Percentiles rank a stretch among this genome's conserved stretches.
phyloP scores from a whole-genome alignment of 2,113 vertebrate species.

The Poecile atricapillus region DNA sequence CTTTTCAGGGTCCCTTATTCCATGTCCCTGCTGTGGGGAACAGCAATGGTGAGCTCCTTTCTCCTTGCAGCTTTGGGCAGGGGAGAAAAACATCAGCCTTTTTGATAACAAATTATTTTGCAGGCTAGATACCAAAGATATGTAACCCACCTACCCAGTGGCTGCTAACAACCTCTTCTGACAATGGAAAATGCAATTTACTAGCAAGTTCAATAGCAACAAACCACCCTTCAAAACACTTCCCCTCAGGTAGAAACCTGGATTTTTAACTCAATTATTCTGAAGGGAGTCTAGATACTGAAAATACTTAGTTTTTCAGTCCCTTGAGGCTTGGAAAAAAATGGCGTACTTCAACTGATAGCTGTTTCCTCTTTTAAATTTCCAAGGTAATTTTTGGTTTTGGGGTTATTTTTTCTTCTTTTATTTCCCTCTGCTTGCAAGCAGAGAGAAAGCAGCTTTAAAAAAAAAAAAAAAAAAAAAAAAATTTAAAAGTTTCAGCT shows the following conservation, averaged over 20 bases:
- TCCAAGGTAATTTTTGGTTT: background rate
- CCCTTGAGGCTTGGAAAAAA: background rate
- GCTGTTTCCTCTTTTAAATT: background rate
- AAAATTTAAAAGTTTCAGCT: background rate
- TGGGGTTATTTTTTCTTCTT: rapidly evolving
- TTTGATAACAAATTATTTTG: background rate
- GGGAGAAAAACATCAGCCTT: background rate
- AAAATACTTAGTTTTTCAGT: background rate
- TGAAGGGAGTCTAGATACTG: background rate
- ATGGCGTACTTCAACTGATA: background rate
- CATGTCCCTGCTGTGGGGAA: background rate
- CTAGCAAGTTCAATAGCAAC: background rate
- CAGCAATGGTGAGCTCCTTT: background rate
- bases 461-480: too few relatives aligned
- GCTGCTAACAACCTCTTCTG: background rate
- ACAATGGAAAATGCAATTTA: background rate
- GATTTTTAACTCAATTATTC: background rate
- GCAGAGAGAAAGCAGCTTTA: background rate
- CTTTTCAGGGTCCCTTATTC: background rate
- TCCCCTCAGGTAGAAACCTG: background rate
- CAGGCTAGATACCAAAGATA: background rate
- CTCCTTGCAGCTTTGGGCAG: background rate
- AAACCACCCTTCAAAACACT: background rate
- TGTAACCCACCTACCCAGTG: background rate
- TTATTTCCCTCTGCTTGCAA: background rate